Evolutionary conservation across 2,797 vertebrate genomes (phyloP).

Genomic region (Emydoidea blandingii): DNA sequence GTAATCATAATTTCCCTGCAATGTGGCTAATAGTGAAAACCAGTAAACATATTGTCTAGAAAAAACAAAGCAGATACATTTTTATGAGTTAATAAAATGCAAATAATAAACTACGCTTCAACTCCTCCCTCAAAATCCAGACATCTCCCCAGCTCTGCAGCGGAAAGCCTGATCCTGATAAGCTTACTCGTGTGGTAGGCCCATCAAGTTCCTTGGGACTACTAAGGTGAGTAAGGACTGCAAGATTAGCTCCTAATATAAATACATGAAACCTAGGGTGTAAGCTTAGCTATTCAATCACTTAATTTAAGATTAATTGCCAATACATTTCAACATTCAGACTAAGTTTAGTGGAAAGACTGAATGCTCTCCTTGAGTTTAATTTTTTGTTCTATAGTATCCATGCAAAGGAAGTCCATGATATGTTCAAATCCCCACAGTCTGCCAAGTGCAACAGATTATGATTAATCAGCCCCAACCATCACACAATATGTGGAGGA

Average conservation of each 20-base stretch:
- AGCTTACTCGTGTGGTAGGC: neutral
- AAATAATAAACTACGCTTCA: neutral
- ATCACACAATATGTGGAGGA: constrained; percentile 41
- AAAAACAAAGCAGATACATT: neutral
- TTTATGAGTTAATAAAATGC: neutral
- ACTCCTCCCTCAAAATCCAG: neutral
- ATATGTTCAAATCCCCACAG: constrained; percentile 10
- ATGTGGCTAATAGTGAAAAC: neutral
- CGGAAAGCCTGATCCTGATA: neutral
- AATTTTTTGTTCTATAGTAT: neutral
- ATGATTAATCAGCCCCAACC: constrained; percentile 19
- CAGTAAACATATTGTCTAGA: neutral
- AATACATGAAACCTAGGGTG: neutral
- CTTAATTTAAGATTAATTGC: neutral
- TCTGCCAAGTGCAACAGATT: neutral
- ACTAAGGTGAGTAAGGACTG: neutral
- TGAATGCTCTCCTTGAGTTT: constrained; percentile 19
- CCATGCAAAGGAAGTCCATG: neutral
- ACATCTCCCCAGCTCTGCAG: neutral
- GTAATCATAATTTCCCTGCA: neutral
- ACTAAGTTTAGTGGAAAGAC: neutral
- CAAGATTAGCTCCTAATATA: neutral
- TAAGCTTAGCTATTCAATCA: neutral
- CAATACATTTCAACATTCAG: neutral
- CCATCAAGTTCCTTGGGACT: neutral